phyloP scores from a whole-genome alignment of 2,797 vertebrate genomes.

The Sphaeramia orbicularis region DNA sequence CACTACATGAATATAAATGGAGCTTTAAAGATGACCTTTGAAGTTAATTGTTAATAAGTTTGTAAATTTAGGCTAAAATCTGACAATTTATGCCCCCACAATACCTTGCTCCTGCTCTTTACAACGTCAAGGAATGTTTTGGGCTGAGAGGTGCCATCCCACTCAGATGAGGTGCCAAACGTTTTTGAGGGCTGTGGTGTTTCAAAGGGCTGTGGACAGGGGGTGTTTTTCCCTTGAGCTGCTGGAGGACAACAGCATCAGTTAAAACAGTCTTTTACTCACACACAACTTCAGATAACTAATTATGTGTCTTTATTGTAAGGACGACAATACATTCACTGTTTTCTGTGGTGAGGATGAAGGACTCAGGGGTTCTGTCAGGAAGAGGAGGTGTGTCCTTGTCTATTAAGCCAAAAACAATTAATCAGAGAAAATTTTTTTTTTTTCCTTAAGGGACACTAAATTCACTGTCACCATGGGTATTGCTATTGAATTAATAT shows the following conservation, averaged over 20 bases:
- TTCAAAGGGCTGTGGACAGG: constrained; percentile 4
- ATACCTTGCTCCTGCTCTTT: constrained; percentile 84
- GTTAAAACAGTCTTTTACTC: neutral
- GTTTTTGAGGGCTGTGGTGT: neutral
- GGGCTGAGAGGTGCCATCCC: constrained; percentile 75
- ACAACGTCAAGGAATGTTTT: constrained; percentile 63
- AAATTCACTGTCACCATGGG: neutral
- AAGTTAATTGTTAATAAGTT: too few species aligned
- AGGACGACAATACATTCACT: constrained; percentile 28
- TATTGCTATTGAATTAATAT: too few species aligned
- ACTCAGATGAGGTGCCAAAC: constrained; percentile 78
- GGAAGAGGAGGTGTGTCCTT: constrained; percentile 53
- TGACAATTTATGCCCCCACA: too few species aligned
- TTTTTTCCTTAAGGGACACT: neutral
- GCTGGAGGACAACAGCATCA: neutral
- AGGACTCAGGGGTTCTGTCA: constrained; percentile 63
- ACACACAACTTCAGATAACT: neutral
- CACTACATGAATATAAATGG: too few species aligned
- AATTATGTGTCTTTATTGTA: neutral
- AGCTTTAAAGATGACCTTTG: too few species aligned
- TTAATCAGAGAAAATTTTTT: neutral
- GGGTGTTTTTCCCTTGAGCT: constrained; percentile 33
- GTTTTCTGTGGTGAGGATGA: constrained; percentile 27
- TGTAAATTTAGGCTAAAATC: too few species aligned
- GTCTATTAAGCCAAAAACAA: constrained; percentile 36